These are phyloP conservation scores for Synanthedon myopaeformis DNA, from an alignment of 2,888 invertebrate genomes.

Conservation along the genomic window DNA sequence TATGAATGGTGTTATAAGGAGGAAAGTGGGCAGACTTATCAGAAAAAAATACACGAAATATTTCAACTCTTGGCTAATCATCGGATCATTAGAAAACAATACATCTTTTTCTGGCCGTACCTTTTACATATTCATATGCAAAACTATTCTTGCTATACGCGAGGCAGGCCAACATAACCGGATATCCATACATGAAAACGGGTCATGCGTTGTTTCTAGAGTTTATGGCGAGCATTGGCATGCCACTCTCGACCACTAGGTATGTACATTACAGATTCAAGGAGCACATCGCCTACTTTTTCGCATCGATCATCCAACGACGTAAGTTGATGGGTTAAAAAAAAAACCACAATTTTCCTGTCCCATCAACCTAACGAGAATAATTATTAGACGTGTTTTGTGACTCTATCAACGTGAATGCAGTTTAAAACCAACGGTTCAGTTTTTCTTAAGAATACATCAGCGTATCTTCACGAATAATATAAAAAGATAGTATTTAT, in stretches of 20 bases:
- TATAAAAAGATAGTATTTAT: no score
- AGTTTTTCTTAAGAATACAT: no score
- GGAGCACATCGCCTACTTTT: slow-evolving; percentile 26
- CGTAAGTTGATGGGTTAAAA: background rate
- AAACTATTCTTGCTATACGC: slow-evolving; percentile 41
- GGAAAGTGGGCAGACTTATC: no score
- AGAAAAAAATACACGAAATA: no score
- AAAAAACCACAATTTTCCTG: background rate
- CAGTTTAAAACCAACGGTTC: no score
- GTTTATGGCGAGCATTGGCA: slow-evolving; percentile 7
- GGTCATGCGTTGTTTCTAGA: slow-evolving; percentile 33
- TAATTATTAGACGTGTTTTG: background rate
- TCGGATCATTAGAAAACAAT: slow-evolving; percentile 1
- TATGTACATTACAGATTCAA: slow-evolving; percentile 36
- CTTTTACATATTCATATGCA: slow-evolving; percentile 17
- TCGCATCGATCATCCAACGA: background rate
- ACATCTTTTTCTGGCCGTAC: slow-evolving; percentile 6
- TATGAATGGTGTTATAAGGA: no score
- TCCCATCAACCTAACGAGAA: background rate
- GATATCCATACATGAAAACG: slow-evolving; percentile 58
- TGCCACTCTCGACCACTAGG: slow-evolving; percentile 14
- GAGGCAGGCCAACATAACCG: slow-evolving; percentile 22
- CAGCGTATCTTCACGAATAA: no score
- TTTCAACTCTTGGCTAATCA: background rate
- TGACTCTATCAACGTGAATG: background rate